Conservation (phyloP, 2,888 invertebrate species). For the Drosophila neotestacea region DNA sequence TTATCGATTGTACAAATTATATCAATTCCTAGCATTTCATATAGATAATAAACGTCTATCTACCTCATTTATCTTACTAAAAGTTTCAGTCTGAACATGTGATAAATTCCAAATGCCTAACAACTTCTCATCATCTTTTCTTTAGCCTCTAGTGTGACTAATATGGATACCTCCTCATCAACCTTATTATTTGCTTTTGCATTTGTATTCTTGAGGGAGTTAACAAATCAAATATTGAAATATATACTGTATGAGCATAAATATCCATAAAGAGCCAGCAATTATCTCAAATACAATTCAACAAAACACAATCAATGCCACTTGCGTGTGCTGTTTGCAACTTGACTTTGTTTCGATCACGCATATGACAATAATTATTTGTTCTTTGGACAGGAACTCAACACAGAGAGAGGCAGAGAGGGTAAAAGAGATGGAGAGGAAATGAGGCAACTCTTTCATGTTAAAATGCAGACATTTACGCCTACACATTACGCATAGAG, state of each 20-base stretch:
- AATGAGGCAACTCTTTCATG: slow-evolving; percentile 46
- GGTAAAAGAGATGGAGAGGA: neutral
- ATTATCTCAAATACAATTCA: slow-evolving; percentile 38
- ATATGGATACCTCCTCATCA: neutral
- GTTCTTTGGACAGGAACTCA: slow-evolving; percentile 8
- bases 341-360: slow-evolving; percentile 42
- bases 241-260: slow-evolving; percentile 25
- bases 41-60: too few species aligned
- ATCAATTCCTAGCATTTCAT: too few species aligned
- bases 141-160: neutral
- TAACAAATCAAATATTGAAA: slow-evolving; percentile 7
- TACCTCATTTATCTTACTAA: too few species aligned
- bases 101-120: neutral
- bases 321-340: slow-evolving; percentile 4
- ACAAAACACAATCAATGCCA: slow-evolving; percentile 17
- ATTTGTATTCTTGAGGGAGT: neutral
- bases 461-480: slow-evolving; percentile 67
- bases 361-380: slow-evolving; percentile 50
- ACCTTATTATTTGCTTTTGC: neutral
- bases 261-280: slow-evolving; percentile 34
- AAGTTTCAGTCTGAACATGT: too few species aligned
- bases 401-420: neutral
- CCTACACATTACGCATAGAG: slow-evolving; percentile 38
- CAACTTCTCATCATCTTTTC: neutral
- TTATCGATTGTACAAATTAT: too few species aligned